These are phyloP conservation scores for Himalopsyche japonica DNA, from an alignment of 2,888 invertebrate species.

Conservation along the genomic window DNA sequence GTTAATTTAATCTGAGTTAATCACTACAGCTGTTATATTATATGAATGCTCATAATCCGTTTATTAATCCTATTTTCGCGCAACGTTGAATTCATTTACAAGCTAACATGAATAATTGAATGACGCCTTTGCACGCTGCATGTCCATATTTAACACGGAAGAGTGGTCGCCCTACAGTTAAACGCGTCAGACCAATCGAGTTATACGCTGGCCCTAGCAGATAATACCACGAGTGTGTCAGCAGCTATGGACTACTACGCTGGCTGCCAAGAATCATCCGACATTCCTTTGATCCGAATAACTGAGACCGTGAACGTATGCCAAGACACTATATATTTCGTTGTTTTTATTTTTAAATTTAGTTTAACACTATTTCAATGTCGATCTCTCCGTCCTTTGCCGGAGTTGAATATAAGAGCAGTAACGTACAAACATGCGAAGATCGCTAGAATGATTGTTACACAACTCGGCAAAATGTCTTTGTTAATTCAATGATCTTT, in stretches of 20 bases:
- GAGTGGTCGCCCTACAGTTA: neutral
- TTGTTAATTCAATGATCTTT: neutral
- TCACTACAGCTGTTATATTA: no score
- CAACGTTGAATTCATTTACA: neutral
- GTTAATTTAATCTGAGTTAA: neutral
- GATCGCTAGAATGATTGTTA: neutral
- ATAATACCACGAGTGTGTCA: neutral
- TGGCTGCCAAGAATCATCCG: neutral
- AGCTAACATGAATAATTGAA: neutral
- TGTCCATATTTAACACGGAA: neutral
- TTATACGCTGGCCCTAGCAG: neutral
- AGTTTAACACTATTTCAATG: slow-evolving; percentile 28
- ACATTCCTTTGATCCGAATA: slow-evolving; percentile 6
- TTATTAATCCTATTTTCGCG: neutral
- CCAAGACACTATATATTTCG: slow-evolving; percentile 23
- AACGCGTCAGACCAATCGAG: neutral
- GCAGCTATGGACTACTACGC: neutral
- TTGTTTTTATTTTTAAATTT: slow-evolving; percentile 25
- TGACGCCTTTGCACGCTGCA: neutral
- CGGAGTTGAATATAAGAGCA: neutral
- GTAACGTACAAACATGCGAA: neutral
- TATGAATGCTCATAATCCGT: neutral
- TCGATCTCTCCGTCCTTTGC: slow-evolving; percentile 11
- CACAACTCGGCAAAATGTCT: neutral
- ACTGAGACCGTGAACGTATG: slow-evolving; percentile 14